Base-by-base conservation (phyloP, 2,113 vertebrate genomes). In the Eurypyga helias region DNA sequence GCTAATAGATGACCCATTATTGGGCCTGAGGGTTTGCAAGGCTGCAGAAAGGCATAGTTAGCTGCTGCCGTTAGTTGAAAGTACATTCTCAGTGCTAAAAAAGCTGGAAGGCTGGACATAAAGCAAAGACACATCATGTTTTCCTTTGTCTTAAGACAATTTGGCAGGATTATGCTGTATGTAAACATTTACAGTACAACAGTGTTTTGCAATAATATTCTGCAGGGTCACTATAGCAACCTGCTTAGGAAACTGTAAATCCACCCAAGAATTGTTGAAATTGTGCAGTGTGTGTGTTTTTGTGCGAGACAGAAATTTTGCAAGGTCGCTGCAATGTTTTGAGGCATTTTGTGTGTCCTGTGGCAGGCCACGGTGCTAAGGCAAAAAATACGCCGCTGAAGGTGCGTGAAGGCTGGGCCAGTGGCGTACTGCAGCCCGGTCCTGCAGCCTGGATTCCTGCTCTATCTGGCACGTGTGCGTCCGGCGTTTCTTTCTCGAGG, bases 141-240 rank as follows among this genome's bases (percentile, higher is more conserved):
- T 96, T 92, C 58, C 48, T 96, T 97, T 96, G 96, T 96, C 65
- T 93, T 90, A 84, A 87, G 72, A 95, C 82, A 94, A 79, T 96
- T 97, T 97, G 96, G 91, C 95, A 97, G 91, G 87, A 78, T 95
- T 88, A 57, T 49, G 51, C 93, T 96, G 82, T 90, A 90, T 72
- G 85, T 97, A 97, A 97, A 97, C 89, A 94, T 97, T 97, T 97
- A 96, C 89, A 93, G 69, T 96, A 81, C 89, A 94, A 49, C 86
- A 89, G 43, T 92, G 92, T 94, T 96, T 90, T 65, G 87, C 88
- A 88, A 93, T 95, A 96, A 87, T 95, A 85, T 26, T 96, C 85
- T 62, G n/a, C 75, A 86, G 84, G 36, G 26, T 95, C 95, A 85
- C 95, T 96, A 95, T 96, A 91, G 93, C 84, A 97, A 97, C 95